Percentiles rank a stretch among this genome's conserved stretches.
phyloP scores from a whole-genome alignment of 2,797 vertebrate species.

The Epinephelus coioides region DNA sequence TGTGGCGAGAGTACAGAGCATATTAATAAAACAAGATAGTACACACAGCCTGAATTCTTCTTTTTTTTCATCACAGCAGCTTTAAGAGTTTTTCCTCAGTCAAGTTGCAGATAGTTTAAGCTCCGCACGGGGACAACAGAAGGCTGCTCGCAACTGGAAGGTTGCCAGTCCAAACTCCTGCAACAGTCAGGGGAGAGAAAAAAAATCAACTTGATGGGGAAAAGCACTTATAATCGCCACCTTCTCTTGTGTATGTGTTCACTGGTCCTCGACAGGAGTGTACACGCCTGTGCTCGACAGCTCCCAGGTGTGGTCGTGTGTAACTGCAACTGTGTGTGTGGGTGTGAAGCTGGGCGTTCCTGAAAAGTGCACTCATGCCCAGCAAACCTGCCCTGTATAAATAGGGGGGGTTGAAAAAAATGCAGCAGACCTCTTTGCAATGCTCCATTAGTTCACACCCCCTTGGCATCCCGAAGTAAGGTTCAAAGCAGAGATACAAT shows the following conservation, averaged over 20 bases:
- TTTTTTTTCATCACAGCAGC: constrained; percentile 29
- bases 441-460: constrained; percentile 70
- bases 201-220: constrained; percentile 8
- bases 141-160: constrained; percentile 26
- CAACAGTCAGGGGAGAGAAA: constrained; percentile 18
- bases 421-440: constrained; percentile 63
- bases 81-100: constrained; percentile 44
- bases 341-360: constrained; percentile 46
- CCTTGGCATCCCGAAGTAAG: constrained; percentile 80
- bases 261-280: constrained; percentile 8
- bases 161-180: constrained; percentile 28
- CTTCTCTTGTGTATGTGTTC: constrained; percentile 22
- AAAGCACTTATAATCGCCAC: constrained; percentile 14
- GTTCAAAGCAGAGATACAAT: constrained; percentile 76
- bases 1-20: constrained; percentile 64
- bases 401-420: constrained; percentile 46
- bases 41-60: constrained; percentile 47
- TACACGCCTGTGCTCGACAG: constrained; percentile 18
- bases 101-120: constrained; percentile 35
- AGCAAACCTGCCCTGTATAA: constrained; percentile 54
- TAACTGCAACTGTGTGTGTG: constrained; percentile 7
- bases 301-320: constrained; percentile 52
- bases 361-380: constrained; percentile 51
- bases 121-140: constrained; percentile 18
- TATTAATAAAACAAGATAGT: constrained; percentile 80